Conservation (phyloP, 2,888 invertebrate genomes). For the Apodemia duryi region DNA sequence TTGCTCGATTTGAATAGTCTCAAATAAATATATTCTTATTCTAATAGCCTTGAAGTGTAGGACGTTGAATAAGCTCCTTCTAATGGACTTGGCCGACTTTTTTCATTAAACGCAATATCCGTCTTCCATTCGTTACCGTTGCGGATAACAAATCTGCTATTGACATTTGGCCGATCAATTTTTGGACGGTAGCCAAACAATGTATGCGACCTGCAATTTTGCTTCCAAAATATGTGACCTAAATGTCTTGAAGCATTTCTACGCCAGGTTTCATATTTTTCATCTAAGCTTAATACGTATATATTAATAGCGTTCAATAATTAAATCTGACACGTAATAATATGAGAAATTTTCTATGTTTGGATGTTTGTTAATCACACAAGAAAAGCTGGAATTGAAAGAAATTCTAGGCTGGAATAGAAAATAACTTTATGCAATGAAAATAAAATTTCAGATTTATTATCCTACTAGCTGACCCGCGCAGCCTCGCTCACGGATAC, state of each 20-base stretch:
- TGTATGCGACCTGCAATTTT: slow-evolving; percentile 27
- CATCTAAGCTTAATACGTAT: not conserved
- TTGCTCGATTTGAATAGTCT: no score
- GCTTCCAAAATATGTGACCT: slow-evolving; percentile 28
- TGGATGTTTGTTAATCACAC: no score
- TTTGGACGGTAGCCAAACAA: slow-evolving; percentile 53
- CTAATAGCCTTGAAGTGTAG: not conserved
- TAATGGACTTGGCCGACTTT: slow-evolving; percentile 6
- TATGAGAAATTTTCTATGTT: no score
- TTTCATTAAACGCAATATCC: slow-evolving; percentile 19
- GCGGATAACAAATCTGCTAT: slow-evolving; percentile 44
- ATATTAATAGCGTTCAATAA: not conserved
- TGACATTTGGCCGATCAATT: slow-evolving; percentile 60
- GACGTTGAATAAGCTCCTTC: not conserved
- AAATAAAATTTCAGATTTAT: no score
- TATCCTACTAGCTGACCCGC: no score
- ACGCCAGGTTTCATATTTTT: slow-evolving; percentile 14
- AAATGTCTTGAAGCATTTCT: slow-evolving; percentile 19
- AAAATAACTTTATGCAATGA: no score
- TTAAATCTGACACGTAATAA: no score
- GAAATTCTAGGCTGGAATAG: no score
- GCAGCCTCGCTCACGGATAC: no score
- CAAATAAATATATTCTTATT: no score
- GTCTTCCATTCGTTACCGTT: slow-evolving; percentile 19
- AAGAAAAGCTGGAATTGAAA: no score